Evolutionary conservation across 2,797 vertebrate genomes (phyloP).

Genomic region (Sciurus vulgaris): DNA sequence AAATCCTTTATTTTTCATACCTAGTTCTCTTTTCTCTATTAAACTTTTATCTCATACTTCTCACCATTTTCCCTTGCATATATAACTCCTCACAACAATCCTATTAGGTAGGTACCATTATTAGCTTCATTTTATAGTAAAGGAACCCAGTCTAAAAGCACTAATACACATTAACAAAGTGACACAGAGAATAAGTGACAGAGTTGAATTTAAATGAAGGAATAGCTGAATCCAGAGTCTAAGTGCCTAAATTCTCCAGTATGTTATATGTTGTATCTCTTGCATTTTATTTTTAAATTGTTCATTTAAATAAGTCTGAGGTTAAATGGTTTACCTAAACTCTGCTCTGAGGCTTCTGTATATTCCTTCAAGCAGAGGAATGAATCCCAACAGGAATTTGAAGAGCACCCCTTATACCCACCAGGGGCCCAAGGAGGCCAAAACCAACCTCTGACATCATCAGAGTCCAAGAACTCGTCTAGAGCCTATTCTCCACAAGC

Average conservation of each 20-base stretch:
- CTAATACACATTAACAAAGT: not conserved
- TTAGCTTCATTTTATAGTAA: not conserved
- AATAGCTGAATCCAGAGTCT: not conserved
- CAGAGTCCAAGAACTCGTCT: not conserved
- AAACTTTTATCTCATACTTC: not conserved
- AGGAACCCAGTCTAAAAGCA: not conserved
- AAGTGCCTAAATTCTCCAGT: not conserved
- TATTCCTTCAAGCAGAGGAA: not conserved
- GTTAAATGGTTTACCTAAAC: not conserved
- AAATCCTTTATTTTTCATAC: not conserved
- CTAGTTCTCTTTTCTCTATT: not conserved
- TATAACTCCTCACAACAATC: not conserved
- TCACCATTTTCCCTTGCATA: not conserved
- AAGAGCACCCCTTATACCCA: not conserved
- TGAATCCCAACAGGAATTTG: not conserved
- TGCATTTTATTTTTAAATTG: not conserved
- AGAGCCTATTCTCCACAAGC: not conserved
- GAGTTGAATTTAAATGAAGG: not conserved
- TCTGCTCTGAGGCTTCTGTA: fast-evolving
- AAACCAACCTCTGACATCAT: not conserved
- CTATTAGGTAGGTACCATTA: not conserved
- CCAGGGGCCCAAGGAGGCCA: fast-evolving
- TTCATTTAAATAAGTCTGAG: not conserved
- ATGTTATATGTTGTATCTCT: too few relatives aligned
- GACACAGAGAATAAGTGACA: not conserved